Evolutionary conservation across 2,888 invertebrate species (phyloP), one percentile per base, ranked within the genome.

Genomic region (Deilephila porcellus): DNA sequence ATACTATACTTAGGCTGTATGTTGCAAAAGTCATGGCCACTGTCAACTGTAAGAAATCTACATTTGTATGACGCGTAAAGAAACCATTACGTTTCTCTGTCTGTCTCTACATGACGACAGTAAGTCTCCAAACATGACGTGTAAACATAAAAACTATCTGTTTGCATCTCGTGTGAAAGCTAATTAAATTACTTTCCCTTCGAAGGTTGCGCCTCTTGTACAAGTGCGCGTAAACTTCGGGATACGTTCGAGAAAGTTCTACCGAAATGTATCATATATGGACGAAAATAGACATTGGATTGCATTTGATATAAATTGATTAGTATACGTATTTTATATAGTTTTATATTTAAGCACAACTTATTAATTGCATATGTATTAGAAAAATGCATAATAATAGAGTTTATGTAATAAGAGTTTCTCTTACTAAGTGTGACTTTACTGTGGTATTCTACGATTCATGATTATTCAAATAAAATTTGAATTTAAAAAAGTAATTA

Each of bases 151-250:
- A 67, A 67, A 67, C 19, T 17, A 52, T 45, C 67, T 11, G 67
- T 67, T 64, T 71, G 29, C 60, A 56, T 71, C 62, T 59, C 60
- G 52, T 71, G 78, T 63, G 77, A 78, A 77, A 80, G 76, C 60
- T 79, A 72, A 71, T 72, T 74, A 77, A 77, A 71, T 52, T n/a
- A 71, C 76, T 79, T 80, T 81, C 78, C 79, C 76, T 78, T 73
- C 45, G 52, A 72, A 78, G 67, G 77, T 78, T 79, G 19, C 60
- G n/a, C 52, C 52, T 29, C 67, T 20, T 53, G 64, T 73, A 56
- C 56, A n/a, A n/a, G 56, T 56, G n/a, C n/a, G 56, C n/a, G 56
- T 37, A 53, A 74, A 52, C 67, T 37, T 64, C 37, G 67, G 67
- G 67, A 52, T 52, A 29, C 20, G 8, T 64, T 64, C 37, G 64